Base-by-base conservation (phyloP, 2,113 vertebrate species). In the Pygoscelis antarcticus region DNA sequence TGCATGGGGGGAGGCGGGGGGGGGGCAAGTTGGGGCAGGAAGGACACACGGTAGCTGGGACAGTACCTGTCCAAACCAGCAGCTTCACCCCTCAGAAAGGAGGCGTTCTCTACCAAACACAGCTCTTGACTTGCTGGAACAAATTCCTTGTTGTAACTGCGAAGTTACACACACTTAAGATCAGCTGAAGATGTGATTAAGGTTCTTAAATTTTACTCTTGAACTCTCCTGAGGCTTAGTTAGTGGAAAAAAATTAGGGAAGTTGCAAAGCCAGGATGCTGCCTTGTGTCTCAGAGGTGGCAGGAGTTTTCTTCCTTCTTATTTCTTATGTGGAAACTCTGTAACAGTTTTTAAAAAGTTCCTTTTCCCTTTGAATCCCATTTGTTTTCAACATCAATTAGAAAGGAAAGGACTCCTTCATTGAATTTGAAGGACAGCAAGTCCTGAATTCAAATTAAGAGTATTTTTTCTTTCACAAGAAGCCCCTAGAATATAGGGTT, bases 401-500 rank as follows among this genome's bases (percentile, higher is more conserved):
- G 47, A n/a, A 60, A 71, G 42, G 70, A 29, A 70, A 68, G 40
- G 52, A 61, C 7, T 18, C 6, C 42, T 94, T 51, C 46, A 36
- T 3, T 16, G 47, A 87, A 70, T 89, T 40, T 78, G 89, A 92
- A 96, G 89, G 74, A n/a, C 76, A 68, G 51, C 44, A 51, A 54
- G 27, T 4, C 83, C 72, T 29, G 22, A 85, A 62, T 7, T 32
- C 49, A 60, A 34, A 64, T 40, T 58, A 66, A 26, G 89, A 58
- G 17, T 75, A 61, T 12, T 30, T 70, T 80, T 86, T 47, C 74
- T 91, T 57, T 74, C 93, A 83, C 87, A 58, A 89, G 85, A 92
- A 92, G 38, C 69, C 57, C 52, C 23, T 65, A 58, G 76, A 90
- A 70, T 36, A 75, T 36, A 75, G 91, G 88, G 78, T 88, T 94